Conservation (phyloP, 2,113 vertebrate genomes). For the Pygoscelis antarcticus region DNA sequence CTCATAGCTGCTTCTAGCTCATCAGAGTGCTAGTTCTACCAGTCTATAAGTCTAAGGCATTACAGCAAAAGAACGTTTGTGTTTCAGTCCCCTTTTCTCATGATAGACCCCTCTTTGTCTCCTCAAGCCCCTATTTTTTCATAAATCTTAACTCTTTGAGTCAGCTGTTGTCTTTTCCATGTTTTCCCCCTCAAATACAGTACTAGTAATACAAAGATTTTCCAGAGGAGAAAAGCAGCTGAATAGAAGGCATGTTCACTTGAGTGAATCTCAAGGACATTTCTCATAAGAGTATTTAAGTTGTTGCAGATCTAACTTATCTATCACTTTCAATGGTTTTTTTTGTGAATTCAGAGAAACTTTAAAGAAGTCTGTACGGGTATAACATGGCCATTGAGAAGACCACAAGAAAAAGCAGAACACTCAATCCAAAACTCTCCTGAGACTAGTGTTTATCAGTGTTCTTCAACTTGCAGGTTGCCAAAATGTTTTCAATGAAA, state of each 20-base stretch:
- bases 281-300: background rate
- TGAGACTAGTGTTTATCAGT: background rate
- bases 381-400: background rate
- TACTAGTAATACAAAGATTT: background rate
- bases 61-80: background rate
- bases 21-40: background rate
- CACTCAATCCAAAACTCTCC: background rate
- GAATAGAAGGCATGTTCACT: background rate
- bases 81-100: background rate
- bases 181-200: background rate
- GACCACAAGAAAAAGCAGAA: background rate
- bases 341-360: background rate
- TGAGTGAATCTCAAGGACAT: background rate
- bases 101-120: background rate
- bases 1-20: background rate
- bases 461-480: accelerated
- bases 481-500: background rate
- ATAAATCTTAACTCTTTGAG: background rate
- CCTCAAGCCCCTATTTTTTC: background rate
- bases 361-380: background rate
- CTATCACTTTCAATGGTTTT: background rate
- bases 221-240: background rate
- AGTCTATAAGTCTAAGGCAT: background rate
- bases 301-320: background rate
- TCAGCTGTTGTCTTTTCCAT: background rate